Evolutionary conservation across 2,888 invertebrate genomes (phyloP), one percentile per base, ranked within the genome.

Genomic region (Taenaris catops): DNA sequence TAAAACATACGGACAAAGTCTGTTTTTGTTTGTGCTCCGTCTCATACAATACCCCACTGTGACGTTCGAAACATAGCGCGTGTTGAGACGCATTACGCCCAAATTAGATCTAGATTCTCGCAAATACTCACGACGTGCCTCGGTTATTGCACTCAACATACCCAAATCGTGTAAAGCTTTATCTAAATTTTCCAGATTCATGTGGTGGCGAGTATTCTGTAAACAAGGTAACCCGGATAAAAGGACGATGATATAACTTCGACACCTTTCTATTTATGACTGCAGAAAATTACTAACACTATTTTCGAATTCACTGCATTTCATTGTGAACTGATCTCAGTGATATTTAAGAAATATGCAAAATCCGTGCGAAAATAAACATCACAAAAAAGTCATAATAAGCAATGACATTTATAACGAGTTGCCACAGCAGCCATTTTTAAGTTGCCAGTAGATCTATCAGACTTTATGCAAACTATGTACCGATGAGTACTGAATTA

Each of bases 11-110:
- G 91, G 91, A 58, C 89, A 89, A 45, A 89, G 87, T 57, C 90
- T 79, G 69, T 87, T 87, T 55, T 88, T 88, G 34, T 80, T 83
- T 24, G 87, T 66, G 19, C 83, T 65, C 45, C 88, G 70, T 52
- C 87, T 84, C 75, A 90, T 88, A 55, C 88, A 87, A 58, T 89
- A 89, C 3, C 90, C 90, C 46, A 90, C 89, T 8, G 90, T 89
- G 35, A 90, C 90, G 55, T 90, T 90, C 31, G 90, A 90, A 16
- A 90, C 90, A 59, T 89, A 90, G 44, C 89, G 83, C 32, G 89
- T 88, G 58, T 90, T 90, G 49, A 90, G 74, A 34, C 89, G 87
- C 75, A 88, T 79, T 46, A 87, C 73, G 56, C 79, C 71, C 53
- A 79, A 73, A 51, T 75, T 79, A 4, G 76, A 66, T 47, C 73